Percentiles rank a stretch among this genome's conserved stretches.
These are phyloP conservation scores for Erynnis tages DNA, from an alignment of 2,888 invertebrate genomes.

Conservation along the genomic window DNA sequence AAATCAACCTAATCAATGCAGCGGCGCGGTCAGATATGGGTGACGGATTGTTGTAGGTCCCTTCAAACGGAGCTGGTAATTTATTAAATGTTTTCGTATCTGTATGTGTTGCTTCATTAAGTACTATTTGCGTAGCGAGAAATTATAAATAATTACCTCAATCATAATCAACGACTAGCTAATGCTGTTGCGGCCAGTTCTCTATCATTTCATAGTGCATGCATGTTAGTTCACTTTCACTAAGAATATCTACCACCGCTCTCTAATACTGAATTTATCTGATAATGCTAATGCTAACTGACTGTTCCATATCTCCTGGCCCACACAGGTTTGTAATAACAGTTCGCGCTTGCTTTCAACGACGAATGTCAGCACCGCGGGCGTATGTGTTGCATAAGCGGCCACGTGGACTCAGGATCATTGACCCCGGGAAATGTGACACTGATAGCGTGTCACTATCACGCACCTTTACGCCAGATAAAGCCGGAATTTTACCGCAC, in stretches of 20 bases:
- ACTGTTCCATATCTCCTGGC: constrained; percentile 24
- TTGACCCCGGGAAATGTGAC: constrained; percentile 62
- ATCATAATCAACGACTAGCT: constrained; percentile 25
- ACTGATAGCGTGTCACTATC: constrained; percentile 61
- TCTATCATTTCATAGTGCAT: constrained; percentile 18
- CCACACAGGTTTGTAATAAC: constrained; percentile 17
- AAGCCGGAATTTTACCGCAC: constrained; percentile 46
- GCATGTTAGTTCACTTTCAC: constrained; percentile 29
- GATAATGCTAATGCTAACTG: constrained; percentile 23
- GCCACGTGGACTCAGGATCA: constrained; percentile 65
- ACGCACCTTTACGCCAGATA: constrained; percentile 57
- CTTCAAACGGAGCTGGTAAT: constrained; percentile 1
- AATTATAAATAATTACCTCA: neutral
- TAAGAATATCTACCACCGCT: constrained; percentile 24
- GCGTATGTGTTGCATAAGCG: constrained; percentile 56
- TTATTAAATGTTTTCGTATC: constrained; percentile 25
- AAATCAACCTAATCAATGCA: constrained; percentile 61
- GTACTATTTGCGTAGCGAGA: neutral
- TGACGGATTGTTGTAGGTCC: constrained; percentile 45
- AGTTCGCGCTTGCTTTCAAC: constrained; percentile 39
- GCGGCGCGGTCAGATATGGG: constrained; percentile 51
- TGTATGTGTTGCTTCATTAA: neutral
- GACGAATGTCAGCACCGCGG: constrained; percentile 34
- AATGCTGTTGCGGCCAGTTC: constrained; percentile 10
- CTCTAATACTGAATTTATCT: constrained; percentile 23